phyloP scores from a whole-genome alignment of 2,113 vertebrate species.

The Arothron firmamentum region DNA sequence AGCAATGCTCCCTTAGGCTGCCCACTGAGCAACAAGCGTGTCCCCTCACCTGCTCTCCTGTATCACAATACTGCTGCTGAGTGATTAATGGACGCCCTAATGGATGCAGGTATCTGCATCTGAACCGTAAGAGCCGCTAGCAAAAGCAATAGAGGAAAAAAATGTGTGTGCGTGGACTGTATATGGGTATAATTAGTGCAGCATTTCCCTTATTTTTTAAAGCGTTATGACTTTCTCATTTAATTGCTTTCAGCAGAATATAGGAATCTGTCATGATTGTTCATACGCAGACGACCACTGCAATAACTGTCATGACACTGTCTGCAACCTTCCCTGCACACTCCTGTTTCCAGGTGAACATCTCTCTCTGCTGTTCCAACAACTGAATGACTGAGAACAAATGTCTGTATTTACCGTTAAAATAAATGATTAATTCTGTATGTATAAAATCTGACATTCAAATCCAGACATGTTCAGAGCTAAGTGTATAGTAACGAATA shows the following conservation, averaged over 20 bases:
- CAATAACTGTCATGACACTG: not conserved
- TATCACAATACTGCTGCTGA: conserved; percentile 60
- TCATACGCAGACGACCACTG: not conserved
- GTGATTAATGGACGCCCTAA: conserved; percentile 57
- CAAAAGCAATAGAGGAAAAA: conserved; percentile 10
- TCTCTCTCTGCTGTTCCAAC: too few species aligned
- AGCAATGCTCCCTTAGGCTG: conserved; percentile 49
- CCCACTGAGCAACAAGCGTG: conserved; percentile 55
- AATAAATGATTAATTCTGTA: too few species aligned
- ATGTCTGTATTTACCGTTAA: too few species aligned
- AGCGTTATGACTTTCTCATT: not conserved
- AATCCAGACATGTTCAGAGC: too few species aligned
- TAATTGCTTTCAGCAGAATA: too few species aligned
- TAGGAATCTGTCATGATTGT: not conserved
- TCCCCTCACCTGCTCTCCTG: conserved; percentile 52
- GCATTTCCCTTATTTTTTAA: not conserved
- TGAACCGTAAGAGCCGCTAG: conserved; percentile 30
- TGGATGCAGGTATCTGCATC: conserved; percentile 53
- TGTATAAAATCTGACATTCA: too few species aligned
- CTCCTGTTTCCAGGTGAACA: not conserved
- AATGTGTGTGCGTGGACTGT: conserved; percentile 8
- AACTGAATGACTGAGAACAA: too few species aligned
- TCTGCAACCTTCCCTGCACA: not conserved
- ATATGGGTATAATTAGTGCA: not conserved
- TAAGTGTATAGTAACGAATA: too few species aligned